phyloP scores from a whole-genome alignment of 2,113 vertebrate genomes.

The Ibidorhyncha struthersii region DNA sequence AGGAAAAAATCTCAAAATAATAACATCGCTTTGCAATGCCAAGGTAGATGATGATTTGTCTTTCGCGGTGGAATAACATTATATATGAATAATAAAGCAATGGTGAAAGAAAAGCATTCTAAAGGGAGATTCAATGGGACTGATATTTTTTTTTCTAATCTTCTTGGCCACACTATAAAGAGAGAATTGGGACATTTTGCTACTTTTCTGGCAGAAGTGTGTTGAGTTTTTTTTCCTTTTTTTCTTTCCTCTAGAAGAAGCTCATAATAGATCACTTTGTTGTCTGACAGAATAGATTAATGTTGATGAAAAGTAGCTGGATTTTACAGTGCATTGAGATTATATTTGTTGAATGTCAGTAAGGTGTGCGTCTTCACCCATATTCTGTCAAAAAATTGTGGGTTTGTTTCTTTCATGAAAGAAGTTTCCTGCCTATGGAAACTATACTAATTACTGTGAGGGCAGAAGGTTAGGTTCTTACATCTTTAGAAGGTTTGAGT shows the following conservation, averaged over 20 bases:
- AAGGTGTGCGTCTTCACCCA: background rate
- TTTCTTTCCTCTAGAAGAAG: background rate
- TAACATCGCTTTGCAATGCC: background rate
- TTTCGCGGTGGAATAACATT: background rate
- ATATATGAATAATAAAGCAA: background rate
- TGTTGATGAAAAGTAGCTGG: background rate
- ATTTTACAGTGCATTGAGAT: background rate
- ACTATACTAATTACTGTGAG: background rate
- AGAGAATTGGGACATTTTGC: background rate
- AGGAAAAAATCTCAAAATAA: background rate
- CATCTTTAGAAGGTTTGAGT: background rate
- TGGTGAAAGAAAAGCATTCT: background rate
- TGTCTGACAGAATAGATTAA: background rate
- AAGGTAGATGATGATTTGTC: background rate
- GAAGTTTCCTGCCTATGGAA: background rate
- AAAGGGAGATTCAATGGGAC: background rate
- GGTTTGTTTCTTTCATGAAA: background rate
- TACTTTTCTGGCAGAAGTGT: background rate
- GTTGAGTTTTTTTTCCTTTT: background rate
- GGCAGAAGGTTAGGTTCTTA: background rate
- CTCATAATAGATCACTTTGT: background rate
- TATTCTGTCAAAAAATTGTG: background rate
- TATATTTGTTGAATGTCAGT: background rate
- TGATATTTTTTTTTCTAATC: background rate
- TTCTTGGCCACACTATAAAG: background rate